These are phyloP conservation scores for Festucalex cinctus DNA, from an alignment of 2,113 vertebrate genomes.

Conservation along the genomic window DNA sequence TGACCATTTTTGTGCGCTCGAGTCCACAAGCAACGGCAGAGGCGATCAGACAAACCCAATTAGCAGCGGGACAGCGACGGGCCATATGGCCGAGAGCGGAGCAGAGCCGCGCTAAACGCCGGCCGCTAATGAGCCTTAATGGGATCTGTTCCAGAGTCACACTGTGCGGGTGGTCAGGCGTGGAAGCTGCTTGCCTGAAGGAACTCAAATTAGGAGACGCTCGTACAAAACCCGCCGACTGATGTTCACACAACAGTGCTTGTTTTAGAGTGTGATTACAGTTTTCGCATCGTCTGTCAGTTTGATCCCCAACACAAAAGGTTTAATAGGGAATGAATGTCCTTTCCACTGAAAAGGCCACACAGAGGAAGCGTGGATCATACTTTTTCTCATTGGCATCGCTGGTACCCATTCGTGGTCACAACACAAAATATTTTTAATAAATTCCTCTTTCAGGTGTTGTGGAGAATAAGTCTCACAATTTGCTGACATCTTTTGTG, in stretches of 20 bases:
- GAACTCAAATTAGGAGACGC: constrained; percentile 15
- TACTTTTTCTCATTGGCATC: too few species aligned
- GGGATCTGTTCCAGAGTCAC: constrained; percentile 55
- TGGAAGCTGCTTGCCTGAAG: constrained; percentile 21
- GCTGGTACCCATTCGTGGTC: too few species aligned
- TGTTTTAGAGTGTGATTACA: constrained; percentile 27
- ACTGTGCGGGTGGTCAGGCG: constrained; percentile 41
- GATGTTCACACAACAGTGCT: constrained; percentile 1
- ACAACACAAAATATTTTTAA: too few species aligned
- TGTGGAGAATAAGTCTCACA: too few species aligned
- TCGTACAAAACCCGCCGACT: constrained; percentile 7
- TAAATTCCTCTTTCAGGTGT: too few species aligned
- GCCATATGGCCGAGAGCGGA: constrained; percentile 43
- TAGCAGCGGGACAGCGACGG: constrained; percentile 24
- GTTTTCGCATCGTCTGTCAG: not conserved
- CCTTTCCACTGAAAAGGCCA: too few species aligned
- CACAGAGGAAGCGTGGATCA: too few species aligned
- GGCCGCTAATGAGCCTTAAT: constrained; percentile 45
- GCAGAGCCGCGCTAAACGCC: constrained; percentile 19
- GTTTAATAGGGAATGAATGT: too few species aligned
- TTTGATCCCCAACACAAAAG: constrained; percentile 11
- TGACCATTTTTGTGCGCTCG: constrained; percentile 25
- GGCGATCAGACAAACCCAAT: constrained; percentile 55
- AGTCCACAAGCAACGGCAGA: constrained; percentile 48
- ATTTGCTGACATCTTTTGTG: too few species aligned